phyloP scores from a whole-genome alignment of 2,113 vertebrate genomes.

The Isichthys henryi region DNA sequence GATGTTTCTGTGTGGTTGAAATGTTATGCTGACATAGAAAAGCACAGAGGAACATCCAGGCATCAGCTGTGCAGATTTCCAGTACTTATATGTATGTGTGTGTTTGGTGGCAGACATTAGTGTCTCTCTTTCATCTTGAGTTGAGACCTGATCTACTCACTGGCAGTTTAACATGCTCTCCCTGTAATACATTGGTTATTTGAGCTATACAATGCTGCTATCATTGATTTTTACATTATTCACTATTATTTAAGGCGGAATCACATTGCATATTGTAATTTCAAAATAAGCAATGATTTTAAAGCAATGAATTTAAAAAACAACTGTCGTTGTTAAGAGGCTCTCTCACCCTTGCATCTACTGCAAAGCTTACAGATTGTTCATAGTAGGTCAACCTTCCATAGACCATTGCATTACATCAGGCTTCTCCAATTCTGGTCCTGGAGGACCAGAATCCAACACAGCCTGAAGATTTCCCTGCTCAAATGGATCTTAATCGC shows the following conservation, averaged over 20 bases:
- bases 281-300: neutral
- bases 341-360: neutral
- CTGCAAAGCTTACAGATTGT: neutral
- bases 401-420: neutral
- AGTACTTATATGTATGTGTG: neutral
- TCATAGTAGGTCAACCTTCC: neutral
- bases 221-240: neutral
- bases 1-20: neutral
- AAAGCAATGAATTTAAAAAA: neutral
- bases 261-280: neutral
- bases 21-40: neutral
- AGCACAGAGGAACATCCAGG: neutral
- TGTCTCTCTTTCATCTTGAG: neutral
- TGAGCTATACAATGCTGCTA: neutral
- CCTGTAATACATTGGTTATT: neutral
- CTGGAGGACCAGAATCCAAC: neutral
- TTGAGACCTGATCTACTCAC: neutral
- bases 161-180: neutral
- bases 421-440: neutral
- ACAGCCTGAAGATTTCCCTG: neutral
- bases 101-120: neutral
- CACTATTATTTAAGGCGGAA: neutral
- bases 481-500: neutral
- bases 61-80: neutral
- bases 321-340: neutral